Percentiles rank a stretch among this genome's conserved stretches.
These are phyloP conservation scores for Entomobrya proxima DNA, from an alignment of 2,888 invertebrate genomes.

Conservation along the genomic window DNA sequence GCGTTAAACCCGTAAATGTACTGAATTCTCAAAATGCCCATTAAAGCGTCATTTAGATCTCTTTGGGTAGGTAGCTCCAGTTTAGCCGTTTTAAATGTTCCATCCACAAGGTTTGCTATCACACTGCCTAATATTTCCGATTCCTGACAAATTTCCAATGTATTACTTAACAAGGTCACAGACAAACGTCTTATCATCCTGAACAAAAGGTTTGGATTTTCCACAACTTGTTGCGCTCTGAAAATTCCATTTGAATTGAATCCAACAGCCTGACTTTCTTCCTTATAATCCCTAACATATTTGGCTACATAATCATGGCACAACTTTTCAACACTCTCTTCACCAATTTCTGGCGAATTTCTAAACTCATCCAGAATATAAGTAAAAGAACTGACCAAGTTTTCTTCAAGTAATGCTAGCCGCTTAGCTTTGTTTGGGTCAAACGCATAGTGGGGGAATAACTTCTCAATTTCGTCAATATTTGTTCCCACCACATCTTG, in stretches of 20 bases:
- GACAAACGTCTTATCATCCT: not conserved
- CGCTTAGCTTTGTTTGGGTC: not conserved
- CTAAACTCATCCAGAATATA: not conserved
- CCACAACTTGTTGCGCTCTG: not conserved
- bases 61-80: not conserved
- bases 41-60: not conserved
- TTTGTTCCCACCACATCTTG: too few relatives aligned
- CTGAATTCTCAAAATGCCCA: constrained; percentile 5
- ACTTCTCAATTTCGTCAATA: too few relatives aligned
- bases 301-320: not conserved
- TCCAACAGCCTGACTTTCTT: not conserved
- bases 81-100: not conserved
- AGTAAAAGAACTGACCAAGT: not conserved
- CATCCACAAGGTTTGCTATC: not conserved
- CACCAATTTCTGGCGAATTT: not conserved
- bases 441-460: not conserved
- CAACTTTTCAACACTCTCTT: not conserved
- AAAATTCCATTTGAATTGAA: not conserved
- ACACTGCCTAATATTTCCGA: not conserved
- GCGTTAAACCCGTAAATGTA: constrained; percentile 27
- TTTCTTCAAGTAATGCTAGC: not conserved
- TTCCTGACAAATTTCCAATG: not conserved
- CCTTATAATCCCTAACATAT: not conserved
- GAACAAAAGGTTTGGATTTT: constrained; percentile 3
- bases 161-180: not conserved